Percentiles rank a stretch among this genome's conserved stretches.
These are phyloP conservation scores for Polymixis flavicincta DNA, from an alignment of 2,888 invertebrate species.

Conservation along the genomic window DNA sequence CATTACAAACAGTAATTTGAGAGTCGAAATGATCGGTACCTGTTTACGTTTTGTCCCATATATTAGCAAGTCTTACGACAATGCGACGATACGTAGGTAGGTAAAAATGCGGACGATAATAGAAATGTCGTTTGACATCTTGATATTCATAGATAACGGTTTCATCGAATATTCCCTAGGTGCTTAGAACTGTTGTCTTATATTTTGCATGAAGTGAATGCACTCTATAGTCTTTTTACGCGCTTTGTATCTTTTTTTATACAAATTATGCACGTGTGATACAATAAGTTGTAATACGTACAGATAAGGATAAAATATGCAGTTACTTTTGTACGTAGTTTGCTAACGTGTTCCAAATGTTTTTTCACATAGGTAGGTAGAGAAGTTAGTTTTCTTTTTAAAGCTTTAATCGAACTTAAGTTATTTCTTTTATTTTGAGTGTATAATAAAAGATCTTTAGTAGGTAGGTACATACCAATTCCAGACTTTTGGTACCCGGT, in stretches of 20 bases:
- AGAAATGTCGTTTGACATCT: conserved; percentile 41
- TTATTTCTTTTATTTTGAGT: not conserved
- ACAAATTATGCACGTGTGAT: not conserved
- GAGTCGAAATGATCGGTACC: conserved; percentile 41
- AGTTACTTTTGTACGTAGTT: not conserved
- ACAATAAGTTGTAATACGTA: not conserved
- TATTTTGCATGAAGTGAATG: conserved; percentile 28
- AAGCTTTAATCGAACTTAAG: not conserved
- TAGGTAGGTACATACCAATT: not conserved
- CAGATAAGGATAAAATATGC: not conserved
- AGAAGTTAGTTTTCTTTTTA: not conserved
- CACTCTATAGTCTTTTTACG: not conserved
- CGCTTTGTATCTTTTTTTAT: conserved; percentile 9
- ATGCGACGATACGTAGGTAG: conserved; percentile 7
- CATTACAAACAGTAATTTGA: conserved; percentile 36
- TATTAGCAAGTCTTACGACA: conserved; percentile 53
- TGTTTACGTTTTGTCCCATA: conserved; percentile 47
- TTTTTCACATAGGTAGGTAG: not conserved
- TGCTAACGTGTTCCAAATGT: not conserved
- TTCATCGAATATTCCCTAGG: conserved; percentile 45
- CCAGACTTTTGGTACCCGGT: too few species aligned
- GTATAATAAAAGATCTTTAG: not conserved
- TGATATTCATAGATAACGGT: conserved; percentile 56
- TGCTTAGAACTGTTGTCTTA: conserved; percentile 30
- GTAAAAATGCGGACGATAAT: conserved; percentile 36